Evolutionary conservation across 2,888 invertebrate genomes (phyloP).

Genomic region (Camponotus fellah): DNA sequence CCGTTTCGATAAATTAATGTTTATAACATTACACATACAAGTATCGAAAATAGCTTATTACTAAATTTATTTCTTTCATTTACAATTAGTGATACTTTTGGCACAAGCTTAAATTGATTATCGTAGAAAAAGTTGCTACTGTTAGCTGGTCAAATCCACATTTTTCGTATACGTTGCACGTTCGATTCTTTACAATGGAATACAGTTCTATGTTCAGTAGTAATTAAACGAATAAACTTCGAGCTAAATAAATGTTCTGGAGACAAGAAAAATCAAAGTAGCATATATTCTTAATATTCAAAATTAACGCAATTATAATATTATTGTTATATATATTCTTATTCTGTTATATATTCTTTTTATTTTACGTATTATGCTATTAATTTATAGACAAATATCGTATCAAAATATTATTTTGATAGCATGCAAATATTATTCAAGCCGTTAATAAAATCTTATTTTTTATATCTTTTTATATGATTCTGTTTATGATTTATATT

Average conservation of each 20-base stretch:
- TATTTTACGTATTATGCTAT: no score
- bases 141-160: slow-evolving; percentile 29
- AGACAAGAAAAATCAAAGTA: neutral
- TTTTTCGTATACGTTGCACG: slow-evolving; percentile 55
- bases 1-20: neutral
- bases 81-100: neutral
- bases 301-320: neutral
- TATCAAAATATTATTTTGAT: neutral
- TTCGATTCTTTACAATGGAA: slow-evolving; percentile 53
- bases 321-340: neutral
- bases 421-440: neutral
- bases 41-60: neutral
- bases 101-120: slow-evolving; percentile 58
- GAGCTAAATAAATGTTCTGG: slow-evolving; percentile 21
- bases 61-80: neutral
- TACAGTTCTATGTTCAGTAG: slow-evolving; percentile 11
- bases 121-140: slow-evolving; percentile 32
- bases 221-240: slow-evolving; percentile 59
- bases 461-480: neutral
- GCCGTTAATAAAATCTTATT: neutral
- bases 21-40: neutral
- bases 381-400: neutral
- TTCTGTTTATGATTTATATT: neutral
- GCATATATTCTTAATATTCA: neutral
- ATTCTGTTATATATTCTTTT: neutral